Base-by-base conservation (phyloP, 2,113 vertebrate species). In the Aplodontia rufa region DNA sequence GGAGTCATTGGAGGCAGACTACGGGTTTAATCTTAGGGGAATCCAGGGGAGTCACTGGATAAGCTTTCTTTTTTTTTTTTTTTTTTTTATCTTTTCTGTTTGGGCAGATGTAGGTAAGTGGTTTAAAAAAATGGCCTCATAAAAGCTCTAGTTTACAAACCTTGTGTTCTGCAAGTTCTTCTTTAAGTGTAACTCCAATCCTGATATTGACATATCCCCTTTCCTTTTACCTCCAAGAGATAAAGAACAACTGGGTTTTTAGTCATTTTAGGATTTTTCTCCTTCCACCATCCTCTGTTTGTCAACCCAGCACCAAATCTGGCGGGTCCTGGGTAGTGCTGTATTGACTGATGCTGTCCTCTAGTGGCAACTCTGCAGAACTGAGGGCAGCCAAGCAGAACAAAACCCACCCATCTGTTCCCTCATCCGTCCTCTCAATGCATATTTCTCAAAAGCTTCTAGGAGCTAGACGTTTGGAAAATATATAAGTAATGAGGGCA, bases 331-430 rank as follows among this genome's bases (percentile, higher is more conserved):
- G 5, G 24, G 22, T 24, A 12, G 0, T 58, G 0, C 10, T 89
- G 58, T 5, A 68, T 94, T 4, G 91, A 68, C 81, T 26, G 92
- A 74, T 97, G 42, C 97, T 97, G 97, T 96, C 97, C 92, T 90
- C 98, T 97, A 95, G 97, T 0, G 98, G 96, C 8, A 3, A 45
- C 82, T 13, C 0, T 28, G 80, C 14, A 26, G 79, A 88, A 82
- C 68, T 35, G 87, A 49, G 35, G 4, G 22, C 51, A 22, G 71
- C 24, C 19, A 14, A 24, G 32, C 14, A 0, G 5, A 24, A 14
- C 79, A 35, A 81, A 81, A 35, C 37, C 51, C 10, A 7, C 35
- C 35, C 42, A 42, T 26, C 3, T 1, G 0, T 7, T 72, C 16
- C 45, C 71, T n/a, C 26, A 8, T 55, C 58, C 58, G 37, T 26